Percentiles rank a stretch among this genome's conserved stretches.
These are phyloP conservation scores for Chamaetylas fuelleborni DNA, from an alignment of 2,113 vertebrate genomes.

Conservation along the genomic window DNA sequence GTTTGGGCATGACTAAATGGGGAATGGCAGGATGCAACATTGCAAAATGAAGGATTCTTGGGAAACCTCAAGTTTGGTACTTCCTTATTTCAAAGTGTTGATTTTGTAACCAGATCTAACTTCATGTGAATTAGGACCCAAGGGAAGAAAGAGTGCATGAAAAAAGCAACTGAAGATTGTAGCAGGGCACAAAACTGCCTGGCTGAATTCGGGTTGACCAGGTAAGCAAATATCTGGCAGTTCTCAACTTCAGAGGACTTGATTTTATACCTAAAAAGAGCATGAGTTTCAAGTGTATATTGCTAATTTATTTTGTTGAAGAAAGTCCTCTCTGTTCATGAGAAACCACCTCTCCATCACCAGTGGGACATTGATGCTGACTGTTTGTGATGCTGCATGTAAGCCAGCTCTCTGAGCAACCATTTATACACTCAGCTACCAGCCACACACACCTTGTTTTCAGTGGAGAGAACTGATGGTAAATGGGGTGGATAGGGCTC, in stretches of 20 bases:
- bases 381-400: background rate
- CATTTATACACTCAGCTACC: background rate
- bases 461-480: background rate
- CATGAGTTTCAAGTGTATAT: background rate
- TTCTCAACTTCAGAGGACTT: background rate
- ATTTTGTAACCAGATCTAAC: background rate
- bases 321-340: background rate
- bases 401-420: background rate
- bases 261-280: background rate
- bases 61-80: background rate
- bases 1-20: background rate
- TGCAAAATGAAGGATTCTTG: background rate
- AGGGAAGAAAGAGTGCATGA: background rate
- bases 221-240: background rate
- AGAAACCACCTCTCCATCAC: background rate
- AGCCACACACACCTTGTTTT: background rate
- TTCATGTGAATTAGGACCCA: background rate
- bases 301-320: background rate
- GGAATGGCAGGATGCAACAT: background rate
- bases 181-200: background rate
- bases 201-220: background rate
- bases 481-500: background rate
- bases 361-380: background rate
- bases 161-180: background rate
- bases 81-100: slow-evolving; percentile 12